phyloP scores from a whole-genome alignment of 2,797 vertebrate species.

The Hapalemur alaotrensis region DNA sequence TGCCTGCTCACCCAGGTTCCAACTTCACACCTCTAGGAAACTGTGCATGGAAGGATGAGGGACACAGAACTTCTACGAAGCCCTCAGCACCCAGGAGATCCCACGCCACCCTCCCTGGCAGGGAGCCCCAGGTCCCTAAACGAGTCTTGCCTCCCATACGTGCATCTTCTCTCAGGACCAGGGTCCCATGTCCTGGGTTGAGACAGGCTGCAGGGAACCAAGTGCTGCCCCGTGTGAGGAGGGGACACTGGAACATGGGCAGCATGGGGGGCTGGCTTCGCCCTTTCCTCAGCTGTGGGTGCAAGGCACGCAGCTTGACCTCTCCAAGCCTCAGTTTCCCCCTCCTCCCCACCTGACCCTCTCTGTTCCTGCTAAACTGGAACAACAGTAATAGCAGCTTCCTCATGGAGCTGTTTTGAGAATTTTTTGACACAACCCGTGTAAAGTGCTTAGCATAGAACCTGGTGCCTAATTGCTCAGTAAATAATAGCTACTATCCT shows the following conservation, averaged over 20 bases:
- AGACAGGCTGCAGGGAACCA: neutral
- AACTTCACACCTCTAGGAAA: neutral
- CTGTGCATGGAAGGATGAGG: neutral
- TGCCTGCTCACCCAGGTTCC: neutral
- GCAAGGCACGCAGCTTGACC: neutral
- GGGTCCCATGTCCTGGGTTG: neutral
- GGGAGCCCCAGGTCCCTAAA: neutral
- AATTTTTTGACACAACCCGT: neutral
- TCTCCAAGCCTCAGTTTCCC: neutral
- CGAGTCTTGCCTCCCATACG: neutral
- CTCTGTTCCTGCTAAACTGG: neutral
- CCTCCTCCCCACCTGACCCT: neutral
- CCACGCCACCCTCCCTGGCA: neutral
- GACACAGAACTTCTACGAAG: neutral
- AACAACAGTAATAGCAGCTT: neutral
- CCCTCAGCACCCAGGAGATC: neutral
- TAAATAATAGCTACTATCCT: neutral
- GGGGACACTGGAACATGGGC: no score
- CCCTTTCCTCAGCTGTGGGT: neutral
- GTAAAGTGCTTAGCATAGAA: neutral
- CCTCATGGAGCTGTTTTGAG: neutral
- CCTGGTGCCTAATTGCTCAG: neutral
- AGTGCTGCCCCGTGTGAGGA: rapidly evolving
- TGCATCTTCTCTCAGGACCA: neutral
- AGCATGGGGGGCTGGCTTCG: neutral